Evolutionary conservation across 2,797 vertebrate genomes (phyloP).

Genomic region (Lacerta bilineata): DNA sequence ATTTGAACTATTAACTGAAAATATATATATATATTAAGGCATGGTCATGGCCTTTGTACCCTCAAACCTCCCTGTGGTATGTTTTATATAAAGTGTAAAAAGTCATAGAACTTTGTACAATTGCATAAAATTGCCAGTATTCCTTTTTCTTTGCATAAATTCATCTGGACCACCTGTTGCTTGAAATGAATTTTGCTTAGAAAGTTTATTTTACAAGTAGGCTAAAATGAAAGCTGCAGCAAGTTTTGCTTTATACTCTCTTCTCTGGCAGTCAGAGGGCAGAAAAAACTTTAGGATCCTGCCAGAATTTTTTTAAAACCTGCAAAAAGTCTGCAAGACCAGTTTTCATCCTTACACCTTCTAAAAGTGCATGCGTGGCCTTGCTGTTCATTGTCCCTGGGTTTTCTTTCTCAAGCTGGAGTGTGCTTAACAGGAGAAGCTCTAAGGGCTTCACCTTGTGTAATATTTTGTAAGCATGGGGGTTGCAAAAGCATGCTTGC

Average conservation of each 20-base stretch:
- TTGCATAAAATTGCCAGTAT: constrained; percentile 2
- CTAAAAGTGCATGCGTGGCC: background rate
- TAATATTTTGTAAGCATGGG: background rate
- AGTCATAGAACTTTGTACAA: constrained; percentile 8
- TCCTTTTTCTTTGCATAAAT: background rate
- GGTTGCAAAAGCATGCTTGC: background rate
- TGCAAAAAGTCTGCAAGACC: background rate
- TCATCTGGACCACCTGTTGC: background rate
- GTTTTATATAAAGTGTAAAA: constrained; percentile 12
- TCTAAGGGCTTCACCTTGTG: background rate
- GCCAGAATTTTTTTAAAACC: background rate
- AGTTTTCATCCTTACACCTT: background rate
- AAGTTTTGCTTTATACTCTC: background rate
- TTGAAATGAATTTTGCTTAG: constrained; percentile 14
- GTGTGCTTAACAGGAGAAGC: background rate
- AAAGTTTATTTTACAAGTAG: background rate
- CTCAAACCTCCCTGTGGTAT: background rate
- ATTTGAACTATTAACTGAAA: constrained; percentile 23
- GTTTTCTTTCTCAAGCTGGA: background rate
- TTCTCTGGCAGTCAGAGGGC: background rate
- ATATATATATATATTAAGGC: background rate
- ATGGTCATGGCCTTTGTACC: constrained; percentile 7
- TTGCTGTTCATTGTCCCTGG: background rate
- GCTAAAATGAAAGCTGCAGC: constrained; percentile 4
- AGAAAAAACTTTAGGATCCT: background rate